phyloP scores from a whole-genome alignment of 2,113 vertebrate genomes.

The Eonycteris spelaea region DNA sequence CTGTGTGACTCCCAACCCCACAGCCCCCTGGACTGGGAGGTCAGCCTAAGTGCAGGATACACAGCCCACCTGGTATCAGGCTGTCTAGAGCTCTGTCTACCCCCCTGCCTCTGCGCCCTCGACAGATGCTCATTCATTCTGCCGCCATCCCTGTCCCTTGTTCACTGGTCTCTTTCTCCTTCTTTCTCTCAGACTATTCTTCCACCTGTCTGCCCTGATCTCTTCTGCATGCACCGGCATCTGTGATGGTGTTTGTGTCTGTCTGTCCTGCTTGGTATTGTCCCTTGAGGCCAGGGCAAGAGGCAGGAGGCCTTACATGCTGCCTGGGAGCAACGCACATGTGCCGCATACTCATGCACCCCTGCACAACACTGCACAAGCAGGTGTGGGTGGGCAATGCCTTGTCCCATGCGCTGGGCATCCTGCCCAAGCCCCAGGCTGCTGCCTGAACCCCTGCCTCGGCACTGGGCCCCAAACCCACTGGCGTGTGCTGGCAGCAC shows the following conservation, averaged over 20 bases:
- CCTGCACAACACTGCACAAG: background rate
- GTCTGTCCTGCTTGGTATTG: background rate
- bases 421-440: background rate
- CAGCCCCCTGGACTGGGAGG: background rate
- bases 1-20: rapidly evolving
- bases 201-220: background rate
- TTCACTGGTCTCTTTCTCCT: background rate
- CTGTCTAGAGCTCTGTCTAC: background rate
- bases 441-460: background rate
- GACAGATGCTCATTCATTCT: background rate
- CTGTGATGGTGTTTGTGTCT: background rate
- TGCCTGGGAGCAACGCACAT: rapidly evolving
- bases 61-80: rapidly evolving
- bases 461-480: background rate
- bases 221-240: background rate
- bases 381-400: background rate
- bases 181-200: background rate
- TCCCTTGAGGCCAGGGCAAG: background rate
- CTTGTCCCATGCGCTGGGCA: background rate
- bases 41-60: background rate
- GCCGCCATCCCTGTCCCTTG: no score
- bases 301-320: background rate
- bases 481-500: background rate
- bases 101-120: background rate
- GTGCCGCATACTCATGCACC: rapidly evolving